Base-by-base conservation (phyloP, 1,140 invertebrate species). In the Anthonomus grandis region DNA sequence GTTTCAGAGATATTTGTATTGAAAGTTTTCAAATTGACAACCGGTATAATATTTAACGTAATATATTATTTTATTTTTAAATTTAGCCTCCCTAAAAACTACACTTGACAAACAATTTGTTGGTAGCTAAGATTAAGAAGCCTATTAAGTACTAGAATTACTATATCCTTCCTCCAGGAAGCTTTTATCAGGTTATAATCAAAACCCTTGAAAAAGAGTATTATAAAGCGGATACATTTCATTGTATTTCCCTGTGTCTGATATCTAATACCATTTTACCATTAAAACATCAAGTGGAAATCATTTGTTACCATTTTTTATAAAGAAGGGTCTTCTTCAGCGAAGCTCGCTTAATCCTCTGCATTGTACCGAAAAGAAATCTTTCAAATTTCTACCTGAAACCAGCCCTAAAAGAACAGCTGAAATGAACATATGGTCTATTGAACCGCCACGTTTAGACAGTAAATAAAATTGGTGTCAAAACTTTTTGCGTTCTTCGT, bases 271-370 rank as follows among this genome's bases (percentile, higher is more conserved):
- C 31, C 6, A 38, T 42, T 19, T 13, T 13, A 27, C 24, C 12
- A n/a, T 22, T 24, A 55, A 55, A 55, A 47, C 46, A 55, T 55
- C 52, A 55, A 55, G 52, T 55, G 52, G 52, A 55, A 55, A 55
- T 55, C 44, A 55, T 55, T 55, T 55, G 42, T 55, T 38, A 47
- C 44, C 47, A 47, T 55, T 53, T 47, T 25, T 24, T 13, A 48
- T 27, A 15, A 31, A 47, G 52, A 54, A 45, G 51, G 52, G 31
- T 38, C 52, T 47, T 47, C 39, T 53, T 44, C 39, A 49, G 24
- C 19, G 27, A 49, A 49, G 49, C 49, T 18, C 21, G 17, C 18
- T 51, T 39, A 51, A 51, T 41, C 36, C 49, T 36, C 21, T 19
- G 15, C 22, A 46, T 55, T 55, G 52, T 55, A 38, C 18, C 31